These are phyloP conservation scores for Scaptomyza montana DNA, from an alignment of 1,140 invertebrate species.

Conservation along the genomic window DNA sequence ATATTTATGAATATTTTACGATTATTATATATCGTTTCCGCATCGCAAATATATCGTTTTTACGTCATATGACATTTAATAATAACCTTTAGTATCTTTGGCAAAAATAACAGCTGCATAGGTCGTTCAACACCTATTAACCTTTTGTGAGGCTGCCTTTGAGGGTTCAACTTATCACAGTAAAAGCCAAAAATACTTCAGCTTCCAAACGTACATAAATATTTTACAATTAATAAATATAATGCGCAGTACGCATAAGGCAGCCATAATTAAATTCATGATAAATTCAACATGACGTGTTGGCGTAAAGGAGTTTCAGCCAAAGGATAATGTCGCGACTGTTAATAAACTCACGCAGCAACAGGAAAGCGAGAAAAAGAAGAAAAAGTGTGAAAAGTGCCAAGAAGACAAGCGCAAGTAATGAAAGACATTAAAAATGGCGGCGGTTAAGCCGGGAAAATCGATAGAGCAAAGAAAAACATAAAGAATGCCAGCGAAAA, in stretches of 20 bases:
- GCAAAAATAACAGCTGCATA: conserved; percentile 3
- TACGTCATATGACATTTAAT: too few species aligned
- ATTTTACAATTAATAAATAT: conserved; percentile 57
- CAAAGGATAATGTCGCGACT: conserved; percentile 44
- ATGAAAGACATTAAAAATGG: conserved; percentile 80
- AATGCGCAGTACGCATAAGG: conserved; percentile 33
- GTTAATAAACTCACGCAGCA: conserved; percentile 71
- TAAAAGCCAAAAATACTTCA: conserved; percentile 4
- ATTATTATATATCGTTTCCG: too few species aligned
- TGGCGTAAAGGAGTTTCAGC: conserved; percentile 27
- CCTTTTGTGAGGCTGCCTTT: conserved; percentile 1
- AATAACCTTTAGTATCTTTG: not conserved
- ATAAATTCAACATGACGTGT: conserved; percentile 52
- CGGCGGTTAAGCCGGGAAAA: conserved; percentile 69
- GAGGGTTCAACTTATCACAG: not conserved
- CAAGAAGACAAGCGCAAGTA: conserved; percentile 51
- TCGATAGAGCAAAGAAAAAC: conserved; percentile 52
- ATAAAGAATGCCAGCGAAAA: conserved; percentile 38
- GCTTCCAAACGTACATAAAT: not conserved
- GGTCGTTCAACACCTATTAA: not conserved
- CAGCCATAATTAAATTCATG: conserved; percentile 68
- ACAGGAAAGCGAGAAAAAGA: not conserved
- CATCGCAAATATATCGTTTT: too few species aligned
- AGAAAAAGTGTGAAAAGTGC: not conserved
- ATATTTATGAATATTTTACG: too few species aligned